Conservation (phyloP, 2,113 vertebrate species). For the Dendropsophus ebraccatus region DNA sequence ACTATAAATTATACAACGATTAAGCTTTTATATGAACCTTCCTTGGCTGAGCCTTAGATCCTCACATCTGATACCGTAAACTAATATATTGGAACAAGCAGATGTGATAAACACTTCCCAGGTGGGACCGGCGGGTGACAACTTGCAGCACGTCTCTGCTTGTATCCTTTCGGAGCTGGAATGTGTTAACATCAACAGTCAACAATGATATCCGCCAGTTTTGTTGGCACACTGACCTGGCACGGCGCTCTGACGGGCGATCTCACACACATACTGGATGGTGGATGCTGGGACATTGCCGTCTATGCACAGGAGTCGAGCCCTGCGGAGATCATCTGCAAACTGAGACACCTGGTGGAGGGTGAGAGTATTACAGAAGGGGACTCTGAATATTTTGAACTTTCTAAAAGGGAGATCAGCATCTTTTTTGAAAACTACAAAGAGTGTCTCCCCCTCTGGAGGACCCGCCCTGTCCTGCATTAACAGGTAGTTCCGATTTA, state of each 20-base stretch:
- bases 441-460: too few relatives aligned
- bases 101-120: neutral
- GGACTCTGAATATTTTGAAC: neutral
- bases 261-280: slow-evolving; percentile 81
- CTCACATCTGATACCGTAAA: neutral
- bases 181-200: neutral
- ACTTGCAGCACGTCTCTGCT: neutral
- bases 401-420: too few relatives aligned
- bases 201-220: neutral
- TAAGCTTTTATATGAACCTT: too few relatives aligned
- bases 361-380: neutral
- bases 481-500: too few relatives aligned
- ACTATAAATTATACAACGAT: neutral
- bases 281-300: slow-evolving; percentile 86
- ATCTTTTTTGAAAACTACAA: too few relatives aligned
- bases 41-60: neutral
- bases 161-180: neutral
- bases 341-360: slow-evolving; percentile 81
- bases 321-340: slow-evolving; percentile 75
- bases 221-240: slow-evolving; percentile 71
- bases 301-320: slow-evolving; percentile 82
- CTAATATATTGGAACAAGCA: too few relatives aligned
- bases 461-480: too few relatives aligned
- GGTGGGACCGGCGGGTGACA: neutral
- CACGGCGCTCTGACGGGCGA: slow-evolving; percentile 76